Base-by-base conservation (phyloP, 2,797 vertebrate genomes). In the Hapalemur alaotrensis region DNA sequence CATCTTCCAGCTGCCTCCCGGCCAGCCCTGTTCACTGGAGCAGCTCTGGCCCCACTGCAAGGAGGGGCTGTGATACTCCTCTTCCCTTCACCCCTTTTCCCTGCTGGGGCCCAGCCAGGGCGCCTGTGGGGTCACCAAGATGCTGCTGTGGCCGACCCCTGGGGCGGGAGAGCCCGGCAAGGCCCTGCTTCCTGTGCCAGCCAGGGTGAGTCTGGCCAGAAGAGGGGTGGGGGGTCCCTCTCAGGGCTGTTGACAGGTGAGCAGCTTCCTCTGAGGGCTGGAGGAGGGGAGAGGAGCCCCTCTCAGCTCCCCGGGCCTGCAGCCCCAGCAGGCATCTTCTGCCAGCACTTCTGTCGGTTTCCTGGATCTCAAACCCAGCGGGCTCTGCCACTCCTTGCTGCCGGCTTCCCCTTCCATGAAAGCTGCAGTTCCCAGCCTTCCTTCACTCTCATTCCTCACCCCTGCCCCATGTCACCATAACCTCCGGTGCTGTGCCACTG, bases 1-100 rank as follows among this genome's bases (percentile, higher is more conserved):
- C 84, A 96, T 97, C 96, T 90, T 85, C 35, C 3, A 48, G 69
- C 75, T 2, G 1, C 76, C 89, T 84, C 76, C 84, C 9, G 63
- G 81, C 75, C 23, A 2, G 48, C 84, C 13, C 15, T 22, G 50
- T 91, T 86, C 48, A 1, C 85, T 57, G 54, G 52, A 92, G 80
- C 20, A 59, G 32, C 78, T 93, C 82, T 25, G 54, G 35, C 61
- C 57, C 73, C 46, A 0, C 78, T 43, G 69, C 4, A 35, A 35
- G 84, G 73, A 70, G 54, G 73, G 28, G 35, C 79, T 46, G 35
- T 32, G 57, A 3, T 7, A 63, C 38, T 93, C 57, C 61, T 88
- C 73, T 91, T 86, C 81, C 48, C 65, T 73, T 76, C 25, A 50
- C 61, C 70, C 52, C 7, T 79, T 72, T 72, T 30, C 46, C 48